A percentile compares a stretch with the other conserved stretches of the same genome.
Conservation (phyloP, 1,140 invertebrate genomes). For the Chlorops oryzae region DNA sequence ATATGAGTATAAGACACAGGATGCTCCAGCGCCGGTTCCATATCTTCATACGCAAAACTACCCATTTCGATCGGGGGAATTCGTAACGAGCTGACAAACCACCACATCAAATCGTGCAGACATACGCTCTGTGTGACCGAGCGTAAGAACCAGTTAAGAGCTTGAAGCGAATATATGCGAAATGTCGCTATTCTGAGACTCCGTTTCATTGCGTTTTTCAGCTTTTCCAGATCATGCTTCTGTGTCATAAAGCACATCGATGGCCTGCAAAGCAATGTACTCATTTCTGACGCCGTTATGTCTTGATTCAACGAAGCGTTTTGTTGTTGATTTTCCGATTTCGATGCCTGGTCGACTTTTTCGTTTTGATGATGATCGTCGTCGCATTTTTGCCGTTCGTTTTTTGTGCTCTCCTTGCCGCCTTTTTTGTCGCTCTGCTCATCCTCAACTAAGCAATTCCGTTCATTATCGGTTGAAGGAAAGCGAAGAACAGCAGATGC, state of each 20-base stretch:
- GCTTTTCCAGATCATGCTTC: constrained; percentile 72
- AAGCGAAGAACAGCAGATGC: constrained; percentile 23
- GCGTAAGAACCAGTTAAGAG: constrained; percentile 89
- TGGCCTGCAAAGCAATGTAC: constrained; percentile 54
- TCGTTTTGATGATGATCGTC: neutral
- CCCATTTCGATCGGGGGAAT: constrained; percentile 40
- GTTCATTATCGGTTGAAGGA: neutral
- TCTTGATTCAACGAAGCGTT: constrained; percentile 3
- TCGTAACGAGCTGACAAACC: constrained; percentile 76
- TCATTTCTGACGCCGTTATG: constrained; percentile 16
- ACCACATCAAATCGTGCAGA: constrained; percentile 92
- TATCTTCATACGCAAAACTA: constrained; percentile 32
- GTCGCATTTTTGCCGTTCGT: neutral
- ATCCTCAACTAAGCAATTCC: neutral
- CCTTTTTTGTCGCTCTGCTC: neutral
- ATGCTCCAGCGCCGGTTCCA: constrained; percentile 65
- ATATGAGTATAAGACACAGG: constrained; percentile 74
- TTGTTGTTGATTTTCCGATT: constrained; percentile 2
- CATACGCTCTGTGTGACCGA: constrained; percentile 85
- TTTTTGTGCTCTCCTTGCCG: neutral
- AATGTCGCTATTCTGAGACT: constrained; percentile 77
- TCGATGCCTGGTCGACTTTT: constrained; percentile 5
- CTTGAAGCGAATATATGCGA: constrained; percentile 75
- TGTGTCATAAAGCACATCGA: constrained; percentile 81
- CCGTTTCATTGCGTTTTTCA: constrained; percentile 77